A percentile compares a stretch with the other conserved stretches of the same genome.
These are phyloP conservation scores for Heliconius charithonia DNA, from an alignment of 2,888 invertebrate genomes.

Conservation along the genomic window DNA sequence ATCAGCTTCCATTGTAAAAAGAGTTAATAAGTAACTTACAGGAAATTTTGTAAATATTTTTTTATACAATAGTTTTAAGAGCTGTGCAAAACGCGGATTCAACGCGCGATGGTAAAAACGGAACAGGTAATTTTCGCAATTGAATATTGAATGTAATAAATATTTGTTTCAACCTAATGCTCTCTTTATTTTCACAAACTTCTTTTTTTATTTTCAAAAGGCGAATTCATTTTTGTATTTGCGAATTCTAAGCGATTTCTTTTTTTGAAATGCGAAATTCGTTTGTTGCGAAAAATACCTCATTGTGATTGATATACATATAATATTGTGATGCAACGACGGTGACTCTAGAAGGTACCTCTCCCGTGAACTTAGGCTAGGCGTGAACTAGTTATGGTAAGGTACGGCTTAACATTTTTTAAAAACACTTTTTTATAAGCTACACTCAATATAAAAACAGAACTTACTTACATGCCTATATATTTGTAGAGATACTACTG, in stretches of 20 bases:
- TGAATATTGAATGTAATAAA: neutral
- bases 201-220: neutral
- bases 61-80: conserved; percentile 18
- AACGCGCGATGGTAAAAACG: no score
- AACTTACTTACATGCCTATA: no score
- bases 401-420: no score
- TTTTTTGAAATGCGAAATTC: neutral
- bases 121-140: no score
- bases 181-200: neutral
- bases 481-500: no score
- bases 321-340: neutral
- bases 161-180: neutral
- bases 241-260: conserved; percentile 5
- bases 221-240: neutral
- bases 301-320: neutral
- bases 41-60: conserved; percentile 10
- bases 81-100: no score
- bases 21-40: conserved; percentile 3
- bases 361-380: no score
- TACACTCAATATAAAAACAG: no score
- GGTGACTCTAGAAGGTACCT: no score
- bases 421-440: no score
- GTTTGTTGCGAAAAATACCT: neutral
- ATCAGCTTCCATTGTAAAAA: neutral
- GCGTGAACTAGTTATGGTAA: no score